These are phyloP conservation scores for Macrotrachela quadricornifera DNA, from an alignment of 1,140 invertebrate species.

Conservation along the genomic window DNA sequence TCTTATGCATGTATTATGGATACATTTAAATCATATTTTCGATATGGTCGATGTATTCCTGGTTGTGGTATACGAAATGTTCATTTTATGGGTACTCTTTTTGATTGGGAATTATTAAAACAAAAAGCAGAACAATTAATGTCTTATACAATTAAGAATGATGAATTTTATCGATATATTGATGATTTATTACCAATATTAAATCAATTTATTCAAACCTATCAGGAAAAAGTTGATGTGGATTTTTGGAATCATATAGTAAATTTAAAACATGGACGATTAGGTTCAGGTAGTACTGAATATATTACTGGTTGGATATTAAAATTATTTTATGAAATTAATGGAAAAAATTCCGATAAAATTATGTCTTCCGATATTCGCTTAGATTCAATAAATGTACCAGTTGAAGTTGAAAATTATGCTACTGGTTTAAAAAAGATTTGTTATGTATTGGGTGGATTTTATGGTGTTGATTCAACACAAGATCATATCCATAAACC, in stretches of 20 bases:
- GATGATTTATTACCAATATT: not conserved
- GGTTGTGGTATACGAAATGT: constrained; percentile 6
- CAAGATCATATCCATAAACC: not conserved
- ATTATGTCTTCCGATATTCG: not conserved
- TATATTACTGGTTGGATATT: constrained; percentile 5
- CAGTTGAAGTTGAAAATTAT: constrained; percentile 1
- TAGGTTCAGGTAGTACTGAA: constrained; percentile 2
- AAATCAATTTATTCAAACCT: constrained; percentile 1
- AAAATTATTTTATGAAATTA: not conserved
- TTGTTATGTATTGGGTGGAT: not conserved
- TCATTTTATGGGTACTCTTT: not conserved
- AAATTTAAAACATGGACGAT: not conserved
- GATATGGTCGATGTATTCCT: not conserved
- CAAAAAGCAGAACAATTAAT: not conserved
- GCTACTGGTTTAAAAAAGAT: not conserved
- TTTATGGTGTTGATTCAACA: not conserved
- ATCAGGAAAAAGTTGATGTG: not conserved
- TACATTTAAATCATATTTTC: constrained; percentile 3
- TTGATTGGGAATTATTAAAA: constrained; percentile 3
- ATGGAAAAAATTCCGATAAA: not conserved
- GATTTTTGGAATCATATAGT: constrained; percentile 4
- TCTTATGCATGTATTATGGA: constrained; percentile 1
- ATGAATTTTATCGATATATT: too few relatives aligned
- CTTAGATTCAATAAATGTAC: not conserved
- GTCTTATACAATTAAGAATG: too few relatives aligned